phyloP scores from a whole-genome alignment of 2,113 vertebrate genomes.

The Chascanopsetta lugubris region DNA sequence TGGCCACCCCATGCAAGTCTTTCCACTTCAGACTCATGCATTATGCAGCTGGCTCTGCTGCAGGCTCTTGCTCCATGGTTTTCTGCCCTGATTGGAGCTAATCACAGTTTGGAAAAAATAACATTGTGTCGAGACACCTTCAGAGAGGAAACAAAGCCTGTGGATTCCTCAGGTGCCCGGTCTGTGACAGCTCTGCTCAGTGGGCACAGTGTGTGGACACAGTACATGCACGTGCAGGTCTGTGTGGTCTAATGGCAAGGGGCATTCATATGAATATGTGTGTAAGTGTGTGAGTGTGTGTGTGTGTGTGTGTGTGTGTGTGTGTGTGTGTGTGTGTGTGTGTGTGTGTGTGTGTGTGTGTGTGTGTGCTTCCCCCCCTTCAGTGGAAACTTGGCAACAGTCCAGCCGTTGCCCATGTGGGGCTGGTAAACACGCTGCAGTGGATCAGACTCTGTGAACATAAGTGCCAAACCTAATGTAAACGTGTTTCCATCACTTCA shows the following conservation, averaged over 20 bases:
- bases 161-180: constrained; percentile 4
- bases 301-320: not conserved
- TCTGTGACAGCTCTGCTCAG: constrained; percentile 2
- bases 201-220: constrained; percentile 9
- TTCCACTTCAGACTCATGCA: constrained; percentile 10
- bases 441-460: constrained; percentile 62
- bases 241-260: constrained; percentile 34
- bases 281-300: constrained; percentile 18
- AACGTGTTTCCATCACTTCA: constrained; percentile 62
- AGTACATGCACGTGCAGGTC: constrained; percentile 24
- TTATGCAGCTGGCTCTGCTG: constrained; percentile 14
- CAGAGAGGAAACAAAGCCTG: constrained; percentile 10
- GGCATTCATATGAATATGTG: constrained; percentile 16
- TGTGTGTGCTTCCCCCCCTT: constrained; percentile 43
- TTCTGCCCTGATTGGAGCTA: constrained; percentile 25
- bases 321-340: constrained; percentile 34
- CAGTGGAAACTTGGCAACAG: constrained; percentile 70
- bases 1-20: too few relatives aligned
- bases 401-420: constrained; percentile 59
- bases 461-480: constrained; percentile 66
- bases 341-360: constrained; percentile 18
- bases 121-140: constrained; percentile 1
- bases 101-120: constrained; percentile 9
- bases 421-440: constrained; percentile 63
- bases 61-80: constrained; percentile 12